Base-by-base conservation (phyloP, 64 coral and sea anemone genomes). In the Montipora sp. region DNA sequence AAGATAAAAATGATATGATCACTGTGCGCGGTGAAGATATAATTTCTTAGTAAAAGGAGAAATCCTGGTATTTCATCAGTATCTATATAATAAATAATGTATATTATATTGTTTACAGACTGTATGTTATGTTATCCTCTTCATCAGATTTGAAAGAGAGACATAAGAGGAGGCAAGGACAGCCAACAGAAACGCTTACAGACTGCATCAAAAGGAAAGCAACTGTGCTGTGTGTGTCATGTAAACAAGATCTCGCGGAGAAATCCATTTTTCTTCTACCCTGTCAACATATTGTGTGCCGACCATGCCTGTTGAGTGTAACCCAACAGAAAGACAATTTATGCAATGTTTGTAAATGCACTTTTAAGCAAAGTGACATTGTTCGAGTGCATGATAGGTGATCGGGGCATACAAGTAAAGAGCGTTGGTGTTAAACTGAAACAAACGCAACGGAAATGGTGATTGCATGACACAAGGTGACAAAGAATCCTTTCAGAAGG, bases 241-340 rank as follows among this genome's bases (percentile, higher is more conserved):
- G 87, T 48, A 18, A 66, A 46, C 49, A 48, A 49, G 24, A 75
- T 77, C 51, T 89, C 8, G 58, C 72, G 0, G 22, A 50, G 23
- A 22, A 59, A 36, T 73, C 89, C 43, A 67, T 81, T 10, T 93
- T 93, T 27, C 45, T 80, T 7, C 50, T 93, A 2, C 91, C 91
- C 19, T 93, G 91, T 23, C 47, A 88, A 61, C 91, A 93, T 66
- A 8, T 88, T 5, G 80, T 93, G 44, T 93, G 91, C 21, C 75
- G 91, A 24, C 58, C 50, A 67, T 93, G 91, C 23, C 74, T 93
- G 3, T 19, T 80, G 46, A 70, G 73, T 48, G 59, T 45, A 24
- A 88, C 47, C 15, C n/a, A 53, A 48, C 7, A 79, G 27, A 72
- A 51, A 48, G 59, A 72, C 61, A 85, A 48, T 13, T 12, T 27